phyloP scores from a whole-genome alignment of 2,888 invertebrate species.

The Mamestra brassicae region DNA sequence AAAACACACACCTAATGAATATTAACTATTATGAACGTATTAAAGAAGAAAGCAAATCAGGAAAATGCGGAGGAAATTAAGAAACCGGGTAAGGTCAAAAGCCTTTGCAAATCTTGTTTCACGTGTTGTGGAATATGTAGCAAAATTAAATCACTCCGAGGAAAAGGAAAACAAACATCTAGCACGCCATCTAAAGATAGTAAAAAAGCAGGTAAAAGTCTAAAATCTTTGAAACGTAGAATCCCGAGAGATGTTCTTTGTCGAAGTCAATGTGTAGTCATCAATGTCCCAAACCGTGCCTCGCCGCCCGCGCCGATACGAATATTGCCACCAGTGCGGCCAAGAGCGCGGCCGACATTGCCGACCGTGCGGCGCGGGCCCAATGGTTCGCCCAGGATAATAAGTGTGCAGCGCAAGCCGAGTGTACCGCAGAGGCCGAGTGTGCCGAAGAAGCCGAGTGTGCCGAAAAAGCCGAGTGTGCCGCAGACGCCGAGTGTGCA shows the following conservation, averaged over 20 bases:
- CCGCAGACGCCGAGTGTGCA: neutral
- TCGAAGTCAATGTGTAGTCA: neutral
- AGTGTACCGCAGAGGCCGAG: neutral
- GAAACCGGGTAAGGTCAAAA: neutral
- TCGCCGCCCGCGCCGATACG: neutral
- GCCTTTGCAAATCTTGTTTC: neutral
- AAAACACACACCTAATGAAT: constrained; percentile 19
- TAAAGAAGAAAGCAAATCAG: neutral
- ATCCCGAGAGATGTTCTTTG: neutral
- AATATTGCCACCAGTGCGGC: neutral
- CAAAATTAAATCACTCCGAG: neutral
- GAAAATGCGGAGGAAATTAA: no score
- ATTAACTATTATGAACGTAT: neutral
- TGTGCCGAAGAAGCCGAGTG: neutral
- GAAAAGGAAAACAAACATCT: neutral
- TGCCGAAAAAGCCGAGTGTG: neutral
- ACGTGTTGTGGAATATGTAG: neutral
- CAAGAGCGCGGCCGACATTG: neutral
- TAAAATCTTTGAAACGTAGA: neutral
- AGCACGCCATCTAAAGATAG: no score
- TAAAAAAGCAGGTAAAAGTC: neutral
- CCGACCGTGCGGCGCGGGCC: neutral
- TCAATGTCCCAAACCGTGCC: neutral
- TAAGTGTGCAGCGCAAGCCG: neutral
- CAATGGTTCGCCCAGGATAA: neutral